Evolutionary conservation across 2,797 vertebrate genomes (phyloP), one percentile per base, ranked within the genome.

Genomic region (Eulemur albifrons): DNA sequence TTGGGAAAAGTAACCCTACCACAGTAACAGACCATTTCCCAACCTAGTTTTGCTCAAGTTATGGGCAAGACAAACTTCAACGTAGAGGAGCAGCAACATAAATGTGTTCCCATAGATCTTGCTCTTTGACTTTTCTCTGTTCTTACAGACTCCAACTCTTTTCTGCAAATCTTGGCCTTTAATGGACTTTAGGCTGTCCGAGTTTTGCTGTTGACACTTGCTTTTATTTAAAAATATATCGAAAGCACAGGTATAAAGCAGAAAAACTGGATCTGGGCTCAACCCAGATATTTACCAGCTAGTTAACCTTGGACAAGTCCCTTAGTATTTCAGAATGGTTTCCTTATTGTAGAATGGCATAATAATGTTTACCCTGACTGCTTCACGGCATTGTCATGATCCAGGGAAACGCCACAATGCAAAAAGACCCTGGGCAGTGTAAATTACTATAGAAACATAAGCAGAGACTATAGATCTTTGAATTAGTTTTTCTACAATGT

Each of bases 401-500:
- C 15, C 59, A n/a, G 9, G 9, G 90, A 96, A 93, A 82, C 6
- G n/a, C 50, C 67, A 7, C 15, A n/a, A 57, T 43, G 30, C 25
- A 32, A 52, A 83, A 96, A 95, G 83, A 84, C 43, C 40, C 1
- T 67, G 52, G 54, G 67, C 67, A 81, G 38, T 23, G 4, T 52
- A 52, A 86, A 80, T 69, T 61, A 63, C 38, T 40, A 8, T 12
- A 87, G 96, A 97, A 70, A 91, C 79, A 35, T 17, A 90, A 86
- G 43, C 48, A 90, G 59, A 85, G 50, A 57, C 32, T 54, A n/a
- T n/a, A 80, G 27, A 45, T 82, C 82, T 90, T 57, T n/a, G 40
- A 92, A 35, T 89, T 75, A 3, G n/a, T 61, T 77, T 83, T 95
- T 84, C 45, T 52, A 43, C 15, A 76, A 20, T 38, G 52, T 63